Base-by-base conservation (phyloP, 2,888 invertebrate genomes). In the Saturnia japonica region DNA sequence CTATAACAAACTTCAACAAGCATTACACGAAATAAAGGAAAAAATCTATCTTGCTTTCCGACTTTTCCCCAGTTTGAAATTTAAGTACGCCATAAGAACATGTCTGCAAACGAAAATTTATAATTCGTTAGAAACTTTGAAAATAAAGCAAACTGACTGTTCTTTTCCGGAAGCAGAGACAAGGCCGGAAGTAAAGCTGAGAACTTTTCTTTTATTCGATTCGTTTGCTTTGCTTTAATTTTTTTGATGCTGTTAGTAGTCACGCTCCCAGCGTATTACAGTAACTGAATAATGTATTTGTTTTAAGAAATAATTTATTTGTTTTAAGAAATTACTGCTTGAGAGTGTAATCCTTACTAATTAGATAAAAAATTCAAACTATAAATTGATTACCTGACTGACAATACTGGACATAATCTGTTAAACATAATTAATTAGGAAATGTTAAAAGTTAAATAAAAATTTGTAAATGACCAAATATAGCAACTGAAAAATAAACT, bases 141-240 rank as follows among this genome's bases (percentile, higher is more conserved):
- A 76, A 76, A 72, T 67, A 73, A 74, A 77, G 73, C 72, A 75
- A 74, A 75, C 75, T 72, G 68, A 74, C 70, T 76, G 75, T 72
- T 75, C 71, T 72, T 57, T 77, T 72, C 72, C 75, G 60, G 70
- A n/a, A n/a, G n/a, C n/a, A n/a, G n/a, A n/a, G n/a, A n/a, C n/a
- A n/a, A n/a, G n/a, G n/a, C 72, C 75, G 60, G 70, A 72, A 75
- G 76, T 72, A 75, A 77, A 69, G 73, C 8, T 68, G 71, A 72
- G 47, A 71, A 72, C 69, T 67, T 74, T 77, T 75, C 45, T 54
- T 73, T 72, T 72, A 72, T 70, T 72, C 3, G 25, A 67, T 71
- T 68, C 77, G 73, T 67, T 68, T 73, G 66, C 69, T 74, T 76
- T 72, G 73, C 73, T 54, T 74, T 72, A 71, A 73, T 70, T 72